Evolutionary conservation across 2,888 invertebrate genomes (phyloP).

Genomic region (Drosophila histrio): DNA sequence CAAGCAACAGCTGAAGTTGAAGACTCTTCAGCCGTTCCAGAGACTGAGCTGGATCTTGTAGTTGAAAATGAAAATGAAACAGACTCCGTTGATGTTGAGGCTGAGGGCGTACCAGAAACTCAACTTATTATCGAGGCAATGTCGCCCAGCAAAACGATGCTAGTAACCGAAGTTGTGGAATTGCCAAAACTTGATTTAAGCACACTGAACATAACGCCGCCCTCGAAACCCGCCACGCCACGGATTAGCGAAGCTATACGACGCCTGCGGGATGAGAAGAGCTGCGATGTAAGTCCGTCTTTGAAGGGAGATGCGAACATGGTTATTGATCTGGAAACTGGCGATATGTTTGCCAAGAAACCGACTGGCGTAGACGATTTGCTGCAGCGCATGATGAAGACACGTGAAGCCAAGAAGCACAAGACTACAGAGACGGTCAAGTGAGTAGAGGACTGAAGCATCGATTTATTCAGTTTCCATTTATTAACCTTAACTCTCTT

Average conservation of each 20-base stretch:
- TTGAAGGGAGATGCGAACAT: conserved; percentile 86
- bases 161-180: conserved; percentile 69
- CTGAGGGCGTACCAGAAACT: not conserved
- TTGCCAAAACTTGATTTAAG: conserved; percentile 76
- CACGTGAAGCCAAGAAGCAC: conserved; percentile 86
- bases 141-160: conserved; percentile 36
- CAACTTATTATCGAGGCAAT: not conserved
- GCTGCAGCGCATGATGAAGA: conserved; percentile 89
- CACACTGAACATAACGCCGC: conserved; percentile 58
- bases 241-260: conserved; percentile 67
- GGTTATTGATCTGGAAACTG: conserved; percentile 87
- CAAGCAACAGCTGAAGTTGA: not conserved
- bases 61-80: not conserved
- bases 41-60: not conserved
- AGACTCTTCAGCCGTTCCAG: not conserved
- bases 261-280: conserved; percentile 62
- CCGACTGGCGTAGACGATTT: conserved; percentile 88
- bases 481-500: not conserved
- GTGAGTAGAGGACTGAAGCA: conserved; percentile 44
- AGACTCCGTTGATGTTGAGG: not conserved
- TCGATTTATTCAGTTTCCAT: no score
- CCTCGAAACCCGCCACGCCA: conserved; percentile 50
- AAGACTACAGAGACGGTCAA: conserved; percentile 86
- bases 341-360: conserved; percentile 82
- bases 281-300: conserved; percentile 83